Conservation (phyloP, 2,113 vertebrate species). For the Larimichthys polyactis region DNA sequence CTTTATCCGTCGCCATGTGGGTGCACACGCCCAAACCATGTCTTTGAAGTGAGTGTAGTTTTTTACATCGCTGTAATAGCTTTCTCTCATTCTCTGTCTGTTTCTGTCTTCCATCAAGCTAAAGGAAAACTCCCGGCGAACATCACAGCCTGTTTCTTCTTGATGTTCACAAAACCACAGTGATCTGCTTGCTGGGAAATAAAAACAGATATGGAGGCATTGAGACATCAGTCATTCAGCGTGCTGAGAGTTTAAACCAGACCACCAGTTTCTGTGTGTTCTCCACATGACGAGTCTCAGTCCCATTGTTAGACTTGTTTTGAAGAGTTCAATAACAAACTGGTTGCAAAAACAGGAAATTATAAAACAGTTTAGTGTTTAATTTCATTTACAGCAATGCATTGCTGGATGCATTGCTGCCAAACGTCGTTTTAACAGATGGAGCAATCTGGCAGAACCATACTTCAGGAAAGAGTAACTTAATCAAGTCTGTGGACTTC, state of each 20-base stretch:
- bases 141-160: conserved; percentile 29
- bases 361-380: neutral
- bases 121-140: conserved; percentile 36
- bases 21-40: neutral
- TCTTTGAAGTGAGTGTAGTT: conserved; percentile 39
- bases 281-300: neutral
- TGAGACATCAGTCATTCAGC: conserved; percentile 31
- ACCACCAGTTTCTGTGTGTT: conserved; percentile 11
- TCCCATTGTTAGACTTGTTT: neutral
- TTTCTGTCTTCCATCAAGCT: conserved; percentile 58
- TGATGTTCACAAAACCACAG: conserved; percentile 37
- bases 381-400: neutral
- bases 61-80: conserved; percentile 26
- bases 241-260: conserved; percentile 22
- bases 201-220: conserved; percentile 37
- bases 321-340: conserved; percentile 4
- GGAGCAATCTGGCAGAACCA: neutral
- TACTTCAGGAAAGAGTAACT: neutral
- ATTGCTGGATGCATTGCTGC: too few relatives aligned
- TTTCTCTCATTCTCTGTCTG: conserved; percentile 8
- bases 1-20: neutral
- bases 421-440: neutral
- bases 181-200: conserved; percentile 32
- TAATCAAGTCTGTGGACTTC: neutral
- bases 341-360: neutral